Conservation (phyloP, 1,140 invertebrate species). For the Lanistes nyassanus region DNA sequence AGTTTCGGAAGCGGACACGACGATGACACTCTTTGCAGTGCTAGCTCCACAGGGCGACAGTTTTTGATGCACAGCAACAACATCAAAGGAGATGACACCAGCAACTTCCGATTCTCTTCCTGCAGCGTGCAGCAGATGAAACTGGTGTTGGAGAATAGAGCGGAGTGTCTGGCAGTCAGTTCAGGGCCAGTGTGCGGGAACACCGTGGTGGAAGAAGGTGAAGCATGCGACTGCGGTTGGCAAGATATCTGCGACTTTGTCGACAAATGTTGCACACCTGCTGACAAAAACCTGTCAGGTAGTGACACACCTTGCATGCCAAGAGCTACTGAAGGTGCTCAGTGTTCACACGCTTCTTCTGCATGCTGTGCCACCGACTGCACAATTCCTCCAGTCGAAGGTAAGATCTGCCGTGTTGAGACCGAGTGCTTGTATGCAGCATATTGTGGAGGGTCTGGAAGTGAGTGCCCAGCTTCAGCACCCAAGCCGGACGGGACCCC, state of each 20-base stretch:
- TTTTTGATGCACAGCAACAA: slow-evolving; percentile 54
- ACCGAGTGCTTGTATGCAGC: slow-evolving; percentile 37
- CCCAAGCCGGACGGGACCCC: slow-evolving; percentile 31
- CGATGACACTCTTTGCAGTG: slow-evolving; percentile 34
- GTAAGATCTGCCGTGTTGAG: slow-evolving; percentile 32
- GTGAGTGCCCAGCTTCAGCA: slow-evolving; percentile 35
- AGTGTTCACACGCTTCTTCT: slow-evolving; percentile 42
- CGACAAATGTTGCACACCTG: slow-evolving; percentile 56
- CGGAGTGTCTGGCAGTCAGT: slow-evolving; percentile 30
- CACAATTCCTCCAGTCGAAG: slow-evolving; percentile 17
- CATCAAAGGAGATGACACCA: slow-evolving; percentile 42
- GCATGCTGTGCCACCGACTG: slow-evolving; percentile 46
- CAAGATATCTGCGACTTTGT: slow-evolving; percentile 33
- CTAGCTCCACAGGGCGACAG: slow-evolving; percentile 41
- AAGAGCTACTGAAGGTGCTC: slow-evolving; percentile 34
- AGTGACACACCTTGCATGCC: slow-evolving; percentile 45
- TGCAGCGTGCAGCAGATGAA: slow-evolving; percentile 55
- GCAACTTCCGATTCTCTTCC: slow-evolving; percentile 50
- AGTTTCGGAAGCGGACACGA: slow-evolving; percentile 58
- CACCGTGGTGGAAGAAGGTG: slow-evolving; percentile 42
- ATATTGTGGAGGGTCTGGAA: slow-evolving; percentile 40
- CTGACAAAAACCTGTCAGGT: slow-evolving; percentile 14
- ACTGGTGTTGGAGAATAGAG: slow-evolving; percentile 52
- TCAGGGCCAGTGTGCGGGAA: slow-evolving; percentile 49
- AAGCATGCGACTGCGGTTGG: slow-evolving; percentile 60